Percentiles rank a stretch among this genome's conserved stretches.
Conservation (phyloP, 2,888 invertebrate genomes). For the Pristionchus mayeri region DNA sequence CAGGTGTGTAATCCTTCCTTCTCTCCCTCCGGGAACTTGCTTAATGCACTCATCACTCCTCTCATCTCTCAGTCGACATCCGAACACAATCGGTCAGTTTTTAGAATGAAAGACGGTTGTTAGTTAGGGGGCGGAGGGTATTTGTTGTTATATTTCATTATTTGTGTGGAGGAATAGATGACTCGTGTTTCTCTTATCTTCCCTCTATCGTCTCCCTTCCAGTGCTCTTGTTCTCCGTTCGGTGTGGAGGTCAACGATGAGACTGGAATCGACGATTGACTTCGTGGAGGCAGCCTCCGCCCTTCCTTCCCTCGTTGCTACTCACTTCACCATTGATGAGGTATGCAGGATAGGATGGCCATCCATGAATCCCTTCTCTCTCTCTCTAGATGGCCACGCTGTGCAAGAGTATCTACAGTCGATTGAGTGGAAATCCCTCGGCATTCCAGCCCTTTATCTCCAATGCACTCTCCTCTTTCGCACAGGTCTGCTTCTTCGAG, state of each 20-base stretch:
- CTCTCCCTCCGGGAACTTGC: background rate
- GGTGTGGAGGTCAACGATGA: slow-evolving; percentile 38
- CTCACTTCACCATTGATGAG: slow-evolving; percentile 48
- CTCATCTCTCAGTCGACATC: slow-evolving; percentile 8
- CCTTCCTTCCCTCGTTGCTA: slow-evolving; percentile 27
- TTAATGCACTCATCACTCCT: slow-evolving; percentile 23
- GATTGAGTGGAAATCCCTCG: slow-evolving; percentile 12
- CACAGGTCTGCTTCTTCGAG: background rate
- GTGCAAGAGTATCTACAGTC: slow-evolving; percentile 34
- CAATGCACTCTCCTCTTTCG: background rate
- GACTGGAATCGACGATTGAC: slow-evolving; percentile 14
- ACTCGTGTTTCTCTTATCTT: no score
- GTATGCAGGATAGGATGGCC: background rate
- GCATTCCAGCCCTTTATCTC: slow-evolving; percentile 28
- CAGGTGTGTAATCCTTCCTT: slow-evolving; percentile 17
- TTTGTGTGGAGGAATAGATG: no score
- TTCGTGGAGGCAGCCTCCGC: slow-evolving; percentile 37
- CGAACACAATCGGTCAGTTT: background rate
- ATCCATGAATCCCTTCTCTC: background rate
- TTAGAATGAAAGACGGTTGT: background rate
- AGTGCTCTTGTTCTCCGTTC: slow-evolving; percentile 46
- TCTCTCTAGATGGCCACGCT: background rate
- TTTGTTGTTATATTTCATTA: background rate
- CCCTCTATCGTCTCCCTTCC: no score
- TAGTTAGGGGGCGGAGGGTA: no score